phyloP scores from a whole-genome alignment of 2,113 vertebrate species.

The Garra rufa region DNA sequence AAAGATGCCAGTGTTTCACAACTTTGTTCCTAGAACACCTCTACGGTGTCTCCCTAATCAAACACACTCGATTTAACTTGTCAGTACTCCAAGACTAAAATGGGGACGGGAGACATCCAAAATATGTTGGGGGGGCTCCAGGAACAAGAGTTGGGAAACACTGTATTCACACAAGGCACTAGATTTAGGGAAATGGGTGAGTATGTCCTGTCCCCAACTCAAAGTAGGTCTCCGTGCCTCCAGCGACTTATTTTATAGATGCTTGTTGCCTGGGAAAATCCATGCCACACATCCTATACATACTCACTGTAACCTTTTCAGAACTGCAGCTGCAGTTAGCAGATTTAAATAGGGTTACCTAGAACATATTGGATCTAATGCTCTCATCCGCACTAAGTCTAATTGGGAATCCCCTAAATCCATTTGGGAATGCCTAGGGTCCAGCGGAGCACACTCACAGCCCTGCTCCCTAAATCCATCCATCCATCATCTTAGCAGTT shows the following conservation, averaged over 20 bases:
- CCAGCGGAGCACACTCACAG: background rate
- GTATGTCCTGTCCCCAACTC: background rate
- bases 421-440: conserved; percentile 20
- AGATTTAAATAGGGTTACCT: conserved; percentile 71
- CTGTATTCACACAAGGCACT: background rate
- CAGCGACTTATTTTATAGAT: conserved; percentile 6
- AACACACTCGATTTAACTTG: background rate
- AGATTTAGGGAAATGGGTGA: background rate
- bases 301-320: conserved; percentile 29
- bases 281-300: conserved; percentile 17
- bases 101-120: background rate
- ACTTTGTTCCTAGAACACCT: background rate
- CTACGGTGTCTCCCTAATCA: background rate
- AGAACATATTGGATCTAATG: conserved; percentile 56
- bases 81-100: background rate
- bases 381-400: conserved; percentile 66
- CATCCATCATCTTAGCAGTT: conserved; percentile 17
- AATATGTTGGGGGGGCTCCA: background rate
- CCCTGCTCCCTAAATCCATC: background rate
- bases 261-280: background rate
- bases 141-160: background rate
- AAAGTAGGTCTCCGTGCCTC: conserved; percentile 18
- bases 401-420: conserved; percentile 64
- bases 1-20: background rate
- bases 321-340: conserved; percentile 61